Evolutionary conservation across 2,888 invertebrate genomes (phyloP), one percentile per base, ranked within the genome.

Genomic region (Allolobophora icterica): DNA sequence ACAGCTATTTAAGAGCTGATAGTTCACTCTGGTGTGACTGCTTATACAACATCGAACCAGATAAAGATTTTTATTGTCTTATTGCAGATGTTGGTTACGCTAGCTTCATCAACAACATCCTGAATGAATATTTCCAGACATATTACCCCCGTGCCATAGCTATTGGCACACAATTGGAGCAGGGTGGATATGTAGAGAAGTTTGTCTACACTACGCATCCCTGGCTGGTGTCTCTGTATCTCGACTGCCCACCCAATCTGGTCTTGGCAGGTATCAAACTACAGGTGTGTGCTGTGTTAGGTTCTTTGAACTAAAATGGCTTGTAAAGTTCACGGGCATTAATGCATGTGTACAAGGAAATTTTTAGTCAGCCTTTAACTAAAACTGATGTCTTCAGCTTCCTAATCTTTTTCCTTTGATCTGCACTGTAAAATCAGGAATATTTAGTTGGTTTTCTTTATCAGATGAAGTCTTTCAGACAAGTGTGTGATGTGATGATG

Each of bases 151-250:
- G 94, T 87, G 95, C 94, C 24, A 92, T 94, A 33, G 92, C 92
- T 19, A 52, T 94, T 40, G 92, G 93, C 15, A 90, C 93, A 19
- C 91, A 92, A 52, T 91, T 94, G 38, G 90, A 24, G 34, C 90
- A 92, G 17, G 92, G 92, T 21, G 94, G 94, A 3, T 94, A 93
- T 92, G 91, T 90, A 33, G 94, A 94, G 71, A 91, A 91, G 19
- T 94, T 94, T 91, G 92, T 93, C 13, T 95, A 95, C 92, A 95
- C 95, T 21, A 95, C 95, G 0, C 95, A 95, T 91, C 95, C 95
- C 1, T 95, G 94, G 94, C 93, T 95, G 38, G 93, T 94, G 40
- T 93, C 93, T 90, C 91, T 94, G 91, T 95, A 93, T 91, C 84
- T 95, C 58, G 92, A 94, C 92, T 95, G 95, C 93, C 95, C 94